Evolutionary conservation across 2,888 invertebrate genomes (phyloP), one percentile per base, ranked within the genome.

Genomic region (Hemithea aestivaria): DNA sequence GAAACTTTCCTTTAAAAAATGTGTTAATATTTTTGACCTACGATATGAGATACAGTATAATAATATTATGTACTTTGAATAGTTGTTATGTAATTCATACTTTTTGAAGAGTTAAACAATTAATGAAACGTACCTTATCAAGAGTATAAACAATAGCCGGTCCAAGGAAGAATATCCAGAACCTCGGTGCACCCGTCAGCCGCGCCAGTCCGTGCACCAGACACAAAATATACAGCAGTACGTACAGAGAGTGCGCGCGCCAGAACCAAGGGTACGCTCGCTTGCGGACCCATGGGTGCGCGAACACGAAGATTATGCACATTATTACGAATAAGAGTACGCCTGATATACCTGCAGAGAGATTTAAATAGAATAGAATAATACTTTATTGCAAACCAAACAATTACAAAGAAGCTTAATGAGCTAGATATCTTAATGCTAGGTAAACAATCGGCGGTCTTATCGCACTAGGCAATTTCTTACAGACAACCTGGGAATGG

Each of bases 251-350:
- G 74, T 98, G 98, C 31, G 97, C 95, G 44, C 93, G 92, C 95
- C 98, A 98, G 82, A 98, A 98, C 87, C 95, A 97, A 43, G 96
- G 96, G 76, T 97, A 98, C 0, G 97, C 97, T 58, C 95, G 94
- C 73, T 96, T 95, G 28, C 98, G 90, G 44, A 98, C 94, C 2
- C 92, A 92, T 0, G 97, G 97, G 81, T 97, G 96, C 0, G 98
- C 97, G 71, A 98, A 98, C n/a, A 97, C 94, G 69, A 97, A 97
- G 56, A 98, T 98, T 35, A 97, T 93, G 69, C 95, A 94, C 94
- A 97, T 97, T 35, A 97, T 92, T 34, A 95, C 89, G 69, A 96
- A 97, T 0, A 98, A 87, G 1, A 96, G 66, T 0, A 98, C 95
- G 7, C 97, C 97, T 1, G 94, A 96, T 2, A 95, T 75, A 48